These are phyloP conservation scores for Fratercula arctica DNA, from an alignment of 2,797 vertebrate species.

Conservation along the genomic window DNA sequence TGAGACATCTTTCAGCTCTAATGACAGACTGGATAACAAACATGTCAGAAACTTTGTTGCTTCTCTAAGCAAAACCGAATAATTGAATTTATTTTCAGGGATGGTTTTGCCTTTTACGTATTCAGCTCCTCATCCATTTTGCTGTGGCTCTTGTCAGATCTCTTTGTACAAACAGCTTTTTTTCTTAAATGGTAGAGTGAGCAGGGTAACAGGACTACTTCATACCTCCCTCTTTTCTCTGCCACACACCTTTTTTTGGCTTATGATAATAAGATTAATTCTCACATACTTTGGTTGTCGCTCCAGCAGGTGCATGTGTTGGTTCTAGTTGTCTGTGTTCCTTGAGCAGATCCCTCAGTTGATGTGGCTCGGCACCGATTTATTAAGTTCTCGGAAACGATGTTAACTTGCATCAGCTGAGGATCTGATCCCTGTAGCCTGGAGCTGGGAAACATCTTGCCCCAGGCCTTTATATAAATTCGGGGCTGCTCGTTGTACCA, in stretches of 20 bases:
- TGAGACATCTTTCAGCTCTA: conserved; percentile 68
- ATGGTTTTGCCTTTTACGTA: conserved; percentile 27
- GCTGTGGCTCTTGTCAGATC: not conserved
- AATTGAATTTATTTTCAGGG: conserved; percentile 55
- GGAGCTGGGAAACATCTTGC: not conserved
- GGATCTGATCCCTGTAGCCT: accelerated
- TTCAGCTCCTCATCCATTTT: conserved; percentile 26
- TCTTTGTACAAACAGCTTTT: not conserved
- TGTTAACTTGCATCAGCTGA: not conserved
- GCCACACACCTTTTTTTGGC: not conserved
- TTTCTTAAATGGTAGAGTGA: not conserved
- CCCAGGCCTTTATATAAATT: not conserved
- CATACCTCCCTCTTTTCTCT: not conserved
- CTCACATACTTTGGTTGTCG: not conserved
- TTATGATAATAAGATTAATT: not conserved
- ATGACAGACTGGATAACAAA: conserved; percentile 71
- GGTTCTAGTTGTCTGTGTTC: not conserved
- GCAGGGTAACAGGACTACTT: not conserved
- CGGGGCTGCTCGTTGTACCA: not conserved
- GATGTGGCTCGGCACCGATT: not conserved
- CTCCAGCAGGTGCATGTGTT: not conserved
- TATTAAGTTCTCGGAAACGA: not conserved
- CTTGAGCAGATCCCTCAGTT: not conserved
- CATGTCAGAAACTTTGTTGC: conserved; percentile 68
- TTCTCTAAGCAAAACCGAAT: conserved; percentile 67